Evolutionary conservation across 2,888 invertebrate genomes (phyloP).

Genomic region (Zygogramma bicolorata): DNA sequence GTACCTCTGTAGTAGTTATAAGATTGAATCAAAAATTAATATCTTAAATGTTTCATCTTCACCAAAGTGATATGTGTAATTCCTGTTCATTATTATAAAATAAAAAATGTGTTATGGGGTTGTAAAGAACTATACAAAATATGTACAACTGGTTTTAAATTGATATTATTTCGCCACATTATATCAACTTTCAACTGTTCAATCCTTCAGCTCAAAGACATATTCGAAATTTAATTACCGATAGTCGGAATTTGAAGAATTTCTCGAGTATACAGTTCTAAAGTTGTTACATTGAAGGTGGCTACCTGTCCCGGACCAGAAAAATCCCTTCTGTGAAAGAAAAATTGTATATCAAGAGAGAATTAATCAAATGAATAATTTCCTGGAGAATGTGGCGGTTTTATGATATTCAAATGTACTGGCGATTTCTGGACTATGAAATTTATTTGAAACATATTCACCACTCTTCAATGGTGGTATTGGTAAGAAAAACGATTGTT

Average conservation of each 20-base stretch:
- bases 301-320: no score
- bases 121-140: constrained; percentile 7
- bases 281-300: no score
- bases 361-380: no score
- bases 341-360: no score
- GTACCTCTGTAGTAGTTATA: constrained; percentile 51
- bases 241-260: neutral
- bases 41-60: constrained; percentile 42
- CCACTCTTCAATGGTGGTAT: no score
- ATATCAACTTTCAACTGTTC: neutral
- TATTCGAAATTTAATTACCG: neutral
- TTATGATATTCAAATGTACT: no score
- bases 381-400: no score
- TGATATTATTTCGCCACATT: neutral
- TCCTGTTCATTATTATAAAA: constrained; percentile 42
- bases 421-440: no score
- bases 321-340: no score
- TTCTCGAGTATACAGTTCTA: neutral
- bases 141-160: constrained; percentile 1
- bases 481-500: no score
- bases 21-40: constrained; percentile 34
- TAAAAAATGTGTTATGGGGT: constrained; percentile 24
- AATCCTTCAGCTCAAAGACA: neutral
- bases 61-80: constrained; percentile 41
- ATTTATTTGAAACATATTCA: no score